These are phyloP conservation scores for Andrena minutula DNA, from an alignment of 2,888 invertebrate species.

Conservation along the genomic window DNA sequence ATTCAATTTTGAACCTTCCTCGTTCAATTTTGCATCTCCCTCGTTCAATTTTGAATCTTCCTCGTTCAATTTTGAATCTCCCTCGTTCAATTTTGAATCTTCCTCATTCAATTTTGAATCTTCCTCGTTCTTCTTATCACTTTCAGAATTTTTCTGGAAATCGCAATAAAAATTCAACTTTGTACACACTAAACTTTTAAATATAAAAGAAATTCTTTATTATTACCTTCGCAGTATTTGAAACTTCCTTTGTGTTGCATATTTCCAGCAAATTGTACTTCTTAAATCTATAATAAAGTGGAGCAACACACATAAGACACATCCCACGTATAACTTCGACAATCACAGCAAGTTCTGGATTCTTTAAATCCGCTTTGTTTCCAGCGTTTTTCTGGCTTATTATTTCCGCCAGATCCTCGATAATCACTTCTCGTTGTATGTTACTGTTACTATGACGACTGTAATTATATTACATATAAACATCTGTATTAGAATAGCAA, in stretches of 20 bases:
- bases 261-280: slow-evolving; percentile 94
- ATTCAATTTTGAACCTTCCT: background rate
- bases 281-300: slow-evolving; percentile 91
- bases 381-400: slow-evolving; percentile 89
- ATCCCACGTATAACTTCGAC: slow-evolving; percentile 93
- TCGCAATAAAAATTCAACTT: no score
- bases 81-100: background rate
- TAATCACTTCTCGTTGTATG: slow-evolving; percentile 90
- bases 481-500: slow-evolving; percentile 1
- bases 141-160: slow-evolving; percentile 6
- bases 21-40: background rate
- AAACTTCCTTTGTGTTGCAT: slow-evolving; percentile 68
- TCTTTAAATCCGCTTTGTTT: slow-evolving; percentile 92
- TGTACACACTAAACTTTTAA: background rate
- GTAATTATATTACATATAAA: slow-evolving; percentile 30
- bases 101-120: background rate
- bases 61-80: background rate
- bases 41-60: background rate
- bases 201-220: background rate
- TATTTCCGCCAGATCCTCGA: slow-evolving; percentile 90
- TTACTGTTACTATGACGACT: slow-evolving; percentile 91
- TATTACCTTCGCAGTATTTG: slow-evolving; percentile 19
- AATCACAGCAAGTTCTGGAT: slow-evolving; percentile 91
- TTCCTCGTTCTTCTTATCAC: background rate
- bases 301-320: slow-evolving; percentile 92